Evolutionary conservation across 30 jellyfish, hydroid and myxozoan genomes (phyloP).

Genomic region (Aurelia sp.): DNA sequence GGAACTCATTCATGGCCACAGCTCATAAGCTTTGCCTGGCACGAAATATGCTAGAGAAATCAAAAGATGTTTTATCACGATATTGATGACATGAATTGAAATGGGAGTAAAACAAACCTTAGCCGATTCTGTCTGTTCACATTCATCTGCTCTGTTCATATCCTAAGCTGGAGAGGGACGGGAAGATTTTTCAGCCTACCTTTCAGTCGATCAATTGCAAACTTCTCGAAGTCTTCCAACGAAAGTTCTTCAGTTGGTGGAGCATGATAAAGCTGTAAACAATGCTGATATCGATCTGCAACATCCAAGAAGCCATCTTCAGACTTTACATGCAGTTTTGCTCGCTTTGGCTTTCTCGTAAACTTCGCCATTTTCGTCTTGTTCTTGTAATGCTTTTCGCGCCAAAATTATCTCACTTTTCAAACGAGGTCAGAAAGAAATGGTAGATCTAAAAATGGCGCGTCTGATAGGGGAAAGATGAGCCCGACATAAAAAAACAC

Average conservation of each 20-base stretch:
- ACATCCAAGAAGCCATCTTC: constrained; percentile 54
- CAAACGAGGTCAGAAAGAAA: not conserved
- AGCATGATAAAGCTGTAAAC: constrained; percentile 66
- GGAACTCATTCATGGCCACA: no score
- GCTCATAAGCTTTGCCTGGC: no score
- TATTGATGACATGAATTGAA: no score
- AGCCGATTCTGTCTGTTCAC: no score
- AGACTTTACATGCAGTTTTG: constrained; percentile 28
- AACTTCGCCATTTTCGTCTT: constrained; percentile 51
- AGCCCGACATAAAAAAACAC: no score
- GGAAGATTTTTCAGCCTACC: constrained; percentile 38
- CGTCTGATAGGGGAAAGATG: no score
- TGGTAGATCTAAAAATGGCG: no score
- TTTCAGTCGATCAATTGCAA: constrained; percentile 92
- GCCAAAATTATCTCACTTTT: constrained; percentile 10
- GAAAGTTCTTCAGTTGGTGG: constrained; percentile 97
- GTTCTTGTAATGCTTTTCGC: constrained; percentile 7
- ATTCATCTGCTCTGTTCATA: no score
- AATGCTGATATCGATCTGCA: constrained; percentile 49
- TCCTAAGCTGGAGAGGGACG: no score
- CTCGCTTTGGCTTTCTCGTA: constrained; percentile 26
- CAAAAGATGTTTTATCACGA: no score
- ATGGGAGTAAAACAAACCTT: no score
- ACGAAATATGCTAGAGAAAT: no score
- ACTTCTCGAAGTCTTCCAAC: constrained; percentile 88